phyloP scores from a whole-genome alignment of 2,797 vertebrate genomes.

The Arrhamphus sclerolepis region DNA sequence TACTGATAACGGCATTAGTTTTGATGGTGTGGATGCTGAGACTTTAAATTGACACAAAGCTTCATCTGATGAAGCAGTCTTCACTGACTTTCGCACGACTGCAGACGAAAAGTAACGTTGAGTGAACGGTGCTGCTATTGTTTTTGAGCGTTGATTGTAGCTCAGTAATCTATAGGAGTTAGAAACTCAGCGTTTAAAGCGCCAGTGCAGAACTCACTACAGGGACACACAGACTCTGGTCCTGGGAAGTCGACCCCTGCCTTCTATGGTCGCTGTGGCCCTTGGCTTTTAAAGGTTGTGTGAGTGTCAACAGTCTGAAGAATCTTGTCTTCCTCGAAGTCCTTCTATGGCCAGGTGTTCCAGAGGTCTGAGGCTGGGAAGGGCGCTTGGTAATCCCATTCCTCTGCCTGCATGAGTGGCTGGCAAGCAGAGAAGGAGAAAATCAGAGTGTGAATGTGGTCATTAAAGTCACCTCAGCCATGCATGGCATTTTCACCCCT shows the following conservation, averaged over 20 bases:
- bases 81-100: too few species aligned
- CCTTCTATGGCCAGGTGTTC: conserved; percentile 76
- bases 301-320: conserved; percentile 29
- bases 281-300: conserved; percentile 28
- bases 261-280: conserved; percentile 75
- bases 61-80: too few species aligned
- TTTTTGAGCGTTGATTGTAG: conserved; percentile 38
- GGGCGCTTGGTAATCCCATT: conserved; percentile 69
- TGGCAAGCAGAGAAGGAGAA: conserved; percentile 45
- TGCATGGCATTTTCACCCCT: conserved; percentile 56
- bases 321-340: conserved; percentile 48
- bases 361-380: conserved; percentile 37
- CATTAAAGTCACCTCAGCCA: conserved; percentile 59
- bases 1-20: too few species aligned
- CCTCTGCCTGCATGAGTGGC: conserved; percentile 68
- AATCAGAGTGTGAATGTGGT: conserved; percentile 42
- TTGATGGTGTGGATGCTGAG: too few species aligned
- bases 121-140: too few species aligned
- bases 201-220: conserved; percentile 12
- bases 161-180: conserved; percentile 55
- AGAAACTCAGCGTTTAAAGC: conserved; percentile 59
- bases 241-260: conserved; percentile 58
- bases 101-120: too few species aligned
- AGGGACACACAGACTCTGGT: conserved; percentile 39
- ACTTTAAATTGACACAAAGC: too few species aligned